Conservation (phyloP, 1,140 invertebrate species). For the Micrasema longulum region DNA sequence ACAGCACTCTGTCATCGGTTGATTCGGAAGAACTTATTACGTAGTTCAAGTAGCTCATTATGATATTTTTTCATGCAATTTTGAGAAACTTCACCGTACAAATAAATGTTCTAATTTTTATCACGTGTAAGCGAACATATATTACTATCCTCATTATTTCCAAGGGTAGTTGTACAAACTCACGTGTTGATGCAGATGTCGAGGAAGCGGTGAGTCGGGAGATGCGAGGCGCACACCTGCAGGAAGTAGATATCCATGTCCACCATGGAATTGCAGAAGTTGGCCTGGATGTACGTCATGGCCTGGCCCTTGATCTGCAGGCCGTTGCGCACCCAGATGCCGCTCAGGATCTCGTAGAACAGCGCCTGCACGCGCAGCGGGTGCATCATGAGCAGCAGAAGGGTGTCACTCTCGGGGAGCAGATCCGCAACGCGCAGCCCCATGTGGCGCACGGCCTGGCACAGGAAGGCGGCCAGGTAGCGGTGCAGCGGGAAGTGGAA, state of each 20-base stretch:
- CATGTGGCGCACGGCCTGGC: conserved; percentile 88
- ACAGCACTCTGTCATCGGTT: too few relatives aligned
- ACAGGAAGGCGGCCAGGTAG: conserved; percentile 92
- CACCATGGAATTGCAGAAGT: conserved; percentile 98
- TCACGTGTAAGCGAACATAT: too few relatives aligned
- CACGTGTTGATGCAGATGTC: conserved; percentile 90
- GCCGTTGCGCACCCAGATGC: conserved; percentile 96
- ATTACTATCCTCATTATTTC: too few relatives aligned
- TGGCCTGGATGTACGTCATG: conserved; percentile 98
- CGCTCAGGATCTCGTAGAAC: conserved; percentile 94
- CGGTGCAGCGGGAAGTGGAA: conserved; percentile 97
- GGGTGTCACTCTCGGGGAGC: conserved; percentile 80
- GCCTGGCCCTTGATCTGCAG: conserved; percentile 97
- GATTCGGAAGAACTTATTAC: too few relatives aligned
- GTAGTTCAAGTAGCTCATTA: too few relatives aligned
- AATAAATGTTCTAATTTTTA: too few relatives aligned
- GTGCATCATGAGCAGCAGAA: conserved; percentile 89
- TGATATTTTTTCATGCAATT: too few relatives aligned
- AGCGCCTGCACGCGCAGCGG: conserved; percentile 92
- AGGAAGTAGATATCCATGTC: conserved; percentile 95
- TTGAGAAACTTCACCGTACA: too few relatives aligned
- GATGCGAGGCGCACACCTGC: conserved; percentile 90
- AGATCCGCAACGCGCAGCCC: conserved; percentile 80
- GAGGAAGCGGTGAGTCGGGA: conserved; percentile 88
- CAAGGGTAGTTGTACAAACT: too few relatives aligned